Conservation (phyloP, 2,797 vertebrate species). For the Bryconaethiops microstoma region DNA sequence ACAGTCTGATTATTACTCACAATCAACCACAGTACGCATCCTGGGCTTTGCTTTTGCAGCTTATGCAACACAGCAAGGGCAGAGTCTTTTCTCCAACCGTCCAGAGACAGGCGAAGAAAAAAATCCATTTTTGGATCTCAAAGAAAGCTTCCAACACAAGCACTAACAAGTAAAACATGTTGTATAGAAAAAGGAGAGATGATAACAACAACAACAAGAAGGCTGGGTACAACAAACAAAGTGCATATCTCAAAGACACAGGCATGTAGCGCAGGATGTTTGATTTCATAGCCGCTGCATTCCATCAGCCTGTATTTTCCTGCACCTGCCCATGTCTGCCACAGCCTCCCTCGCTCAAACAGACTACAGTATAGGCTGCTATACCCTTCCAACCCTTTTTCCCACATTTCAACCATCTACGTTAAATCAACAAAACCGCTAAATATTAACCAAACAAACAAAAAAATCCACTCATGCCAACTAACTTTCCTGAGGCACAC, state of each 20-base stretch:
- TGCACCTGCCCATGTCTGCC: constrained; percentile 69
- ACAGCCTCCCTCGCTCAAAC: constrained; percentile 24
- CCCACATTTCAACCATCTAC: not conserved
- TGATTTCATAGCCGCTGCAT: constrained; percentile 74
- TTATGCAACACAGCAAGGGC: not conserved
- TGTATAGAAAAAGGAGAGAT: not conserved
- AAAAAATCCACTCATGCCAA: not conserved
- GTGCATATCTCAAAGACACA: constrained; percentile 43
- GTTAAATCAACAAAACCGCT: not conserved
- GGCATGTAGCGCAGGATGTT: constrained; percentile 28
- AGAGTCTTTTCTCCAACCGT: not conserved
- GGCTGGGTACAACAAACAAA: constrained; percentile 45
- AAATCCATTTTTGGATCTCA: not conserved
- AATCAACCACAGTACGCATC: not conserved
- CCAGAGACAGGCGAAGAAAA: not conserved
- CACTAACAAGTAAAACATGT: not conserved
- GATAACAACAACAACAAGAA: not conserved
- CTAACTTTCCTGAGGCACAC: not conserved
- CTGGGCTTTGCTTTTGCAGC: not conserved
- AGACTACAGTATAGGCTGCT: no score
- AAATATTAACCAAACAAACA: not conserved
- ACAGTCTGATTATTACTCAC: not conserved
- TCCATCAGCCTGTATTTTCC: constrained; percentile 69
- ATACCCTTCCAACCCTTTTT: no score
- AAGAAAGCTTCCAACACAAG: not conserved